phyloP scores from a whole-genome alignment of 2,113 vertebrate genomes.

The Columbina picui region DNA sequence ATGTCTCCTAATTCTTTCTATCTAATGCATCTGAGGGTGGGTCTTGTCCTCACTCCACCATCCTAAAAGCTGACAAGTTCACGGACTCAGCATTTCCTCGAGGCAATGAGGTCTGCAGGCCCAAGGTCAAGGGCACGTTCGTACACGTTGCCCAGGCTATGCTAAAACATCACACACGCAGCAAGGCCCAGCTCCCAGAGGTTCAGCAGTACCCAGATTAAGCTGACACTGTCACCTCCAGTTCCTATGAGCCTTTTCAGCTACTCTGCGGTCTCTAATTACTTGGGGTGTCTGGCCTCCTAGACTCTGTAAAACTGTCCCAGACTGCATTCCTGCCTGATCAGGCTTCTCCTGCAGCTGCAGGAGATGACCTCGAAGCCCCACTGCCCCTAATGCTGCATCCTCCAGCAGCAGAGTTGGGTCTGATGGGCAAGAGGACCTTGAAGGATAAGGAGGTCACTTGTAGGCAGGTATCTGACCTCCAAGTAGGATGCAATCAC shows the following conservation, averaged over 20 bases:
- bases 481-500: background rate
- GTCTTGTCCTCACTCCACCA: background rate
- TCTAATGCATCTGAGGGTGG: slow-evolving; percentile 47
- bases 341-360: background rate
- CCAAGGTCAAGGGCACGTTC: background rate
- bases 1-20: background rate
- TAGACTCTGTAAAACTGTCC: background rate
- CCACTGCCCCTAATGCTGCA: no score
- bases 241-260: background rate
- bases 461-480: background rate
- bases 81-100: background rate
- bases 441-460: background rate
- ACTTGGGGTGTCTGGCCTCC: background rate
- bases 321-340: background rate
- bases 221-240: background rate
- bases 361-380: background rate
- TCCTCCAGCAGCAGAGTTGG: background rate
- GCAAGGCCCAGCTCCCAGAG: background rate
- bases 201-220: background rate
- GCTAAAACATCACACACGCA: background rate
- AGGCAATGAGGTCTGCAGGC: slow-evolving; percentile 1
- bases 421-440: background rate
- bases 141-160: background rate
- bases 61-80: background rate
- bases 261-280: background rate